These are phyloP conservation scores for Scaptomyza montana DNA, from an alignment of 1,140 invertebrate species.

Conservation along the genomic window DNA sequence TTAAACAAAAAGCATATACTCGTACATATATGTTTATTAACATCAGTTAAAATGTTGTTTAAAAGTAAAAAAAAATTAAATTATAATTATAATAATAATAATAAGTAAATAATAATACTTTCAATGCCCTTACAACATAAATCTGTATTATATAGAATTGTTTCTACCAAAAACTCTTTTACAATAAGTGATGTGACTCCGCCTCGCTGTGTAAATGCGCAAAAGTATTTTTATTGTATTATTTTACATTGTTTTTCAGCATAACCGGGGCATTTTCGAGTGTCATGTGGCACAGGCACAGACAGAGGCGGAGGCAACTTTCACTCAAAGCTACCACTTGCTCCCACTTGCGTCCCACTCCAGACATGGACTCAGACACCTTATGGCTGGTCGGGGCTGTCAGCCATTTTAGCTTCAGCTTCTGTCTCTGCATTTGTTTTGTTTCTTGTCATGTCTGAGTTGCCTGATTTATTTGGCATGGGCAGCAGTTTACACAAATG, in stretches of 20 bases:
- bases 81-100: too few relatives aligned
- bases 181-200: neutral
- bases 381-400: constrained; percentile 23
- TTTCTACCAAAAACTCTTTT: neutral
- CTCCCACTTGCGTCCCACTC: constrained; percentile 14
- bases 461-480: constrained; percentile 46
- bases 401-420: constrained; percentile 1
- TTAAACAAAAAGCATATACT: too few relatives aligned
- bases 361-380: constrained; percentile 46
- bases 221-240: constrained; percentile 54
- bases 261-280: constrained; percentile 36
- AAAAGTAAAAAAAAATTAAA: too few relatives aligned
- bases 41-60: too few relatives aligned
- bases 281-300: constrained; percentile 52
- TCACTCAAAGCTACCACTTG: constrained; percentile 13
- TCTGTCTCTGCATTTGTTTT: constrained; percentile 1
- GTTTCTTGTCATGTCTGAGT: neutral
- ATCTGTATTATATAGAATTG: neutral
- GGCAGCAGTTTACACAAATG: constrained; percentile 47
- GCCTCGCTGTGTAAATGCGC: neutral
- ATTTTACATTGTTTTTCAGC: constrained; percentile 57
- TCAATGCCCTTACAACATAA: too few relatives aligned
- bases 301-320: neutral
- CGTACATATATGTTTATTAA: too few relatives aligned
- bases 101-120: too few relatives aligned